Evolutionary conservation across 2,888 invertebrate genomes (phyloP), one percentile per base, ranked within the genome.

Genomic region (Halictus quadricinctus): DNA sequence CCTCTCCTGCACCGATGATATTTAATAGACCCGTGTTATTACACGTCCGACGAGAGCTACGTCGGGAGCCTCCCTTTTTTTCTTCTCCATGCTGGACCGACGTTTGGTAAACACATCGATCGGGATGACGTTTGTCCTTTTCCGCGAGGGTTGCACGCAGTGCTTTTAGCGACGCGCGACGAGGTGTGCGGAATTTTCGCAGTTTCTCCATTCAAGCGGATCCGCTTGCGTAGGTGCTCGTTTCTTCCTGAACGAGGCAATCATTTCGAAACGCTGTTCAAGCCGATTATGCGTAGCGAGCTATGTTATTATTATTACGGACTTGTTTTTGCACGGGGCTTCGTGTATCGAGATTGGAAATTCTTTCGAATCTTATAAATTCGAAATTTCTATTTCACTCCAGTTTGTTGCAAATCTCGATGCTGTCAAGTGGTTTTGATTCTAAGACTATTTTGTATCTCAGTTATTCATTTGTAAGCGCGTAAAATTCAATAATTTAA

Each of bases 11-110:
- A 25, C 80, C 54, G 80, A 46, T 86, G 88, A 72, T 86, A 86
- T 86, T 88, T 87, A 86, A 86, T 84, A 82, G 81, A 81, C 81
- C 70, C 83, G 79, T n/a, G 12, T 83, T 70, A 72, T 73, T 81
- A 85, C 80, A 79, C 87, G 79, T 83, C 76, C 83, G 75, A 83
- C 78, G 80, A 72, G 29, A 25, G 29, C 85, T 73, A n/a, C 64
- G 15, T 29, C 29, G 29, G n/a, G 69, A 58, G 79, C 46, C 50
- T 69, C 73, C 80, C 75, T 80, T 80, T 64, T 79, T 75, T 50
- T 36, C 2, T 5, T 36, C 36, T 36, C 36, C 46, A 36, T 70
- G 36, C 4, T 64, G 69, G 1, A 43, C 64, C 60, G 73, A 36
- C 70, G 54, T 64, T 25, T 74, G 73, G 79, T 87, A 87, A 88